Evolutionary conservation across 2,113 vertebrate genomes (phyloP).

Genomic region (Vombatus ursinus): DNA sequence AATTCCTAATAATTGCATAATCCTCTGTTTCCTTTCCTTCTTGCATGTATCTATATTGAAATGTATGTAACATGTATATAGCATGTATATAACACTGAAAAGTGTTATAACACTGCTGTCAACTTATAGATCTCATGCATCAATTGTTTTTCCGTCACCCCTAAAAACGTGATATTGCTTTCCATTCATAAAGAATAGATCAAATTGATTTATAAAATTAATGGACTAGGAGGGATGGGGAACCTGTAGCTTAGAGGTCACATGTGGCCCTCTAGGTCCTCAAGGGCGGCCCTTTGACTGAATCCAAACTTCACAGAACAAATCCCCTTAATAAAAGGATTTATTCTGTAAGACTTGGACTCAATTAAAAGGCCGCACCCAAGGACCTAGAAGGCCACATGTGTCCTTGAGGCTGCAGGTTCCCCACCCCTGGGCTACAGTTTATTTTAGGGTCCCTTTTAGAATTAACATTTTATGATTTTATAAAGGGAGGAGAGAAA

Average conservation of each 20-base stretch:
- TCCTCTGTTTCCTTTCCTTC: not conserved
- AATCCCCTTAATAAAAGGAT: too few species aligned
- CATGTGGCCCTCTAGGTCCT: too few species aligned
- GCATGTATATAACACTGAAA: too few species aligned
- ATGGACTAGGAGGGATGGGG: not conserved
- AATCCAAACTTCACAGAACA: too few species aligned
- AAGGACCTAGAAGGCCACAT: too few species aligned
- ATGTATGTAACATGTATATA: too few species aligned
- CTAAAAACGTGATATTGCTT: conserved; percentile 25
- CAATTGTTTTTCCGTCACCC: conserved; percentile 6
- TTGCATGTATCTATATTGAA: not conserved
- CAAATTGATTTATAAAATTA: not conserved
- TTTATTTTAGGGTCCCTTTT: not conserved
- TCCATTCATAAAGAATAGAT: conserved; percentile 35
- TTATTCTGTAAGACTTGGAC: too few species aligned
- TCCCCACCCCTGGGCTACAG: not conserved
- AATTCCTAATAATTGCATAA: not conserved
- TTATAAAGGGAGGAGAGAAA: not conserved
- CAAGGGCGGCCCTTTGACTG: too few species aligned
- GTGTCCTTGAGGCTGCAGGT: too few species aligned
- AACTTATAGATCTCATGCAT: not conserved
- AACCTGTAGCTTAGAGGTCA: too few species aligned
- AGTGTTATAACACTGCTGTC: not conserved
- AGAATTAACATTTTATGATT: not conserved
- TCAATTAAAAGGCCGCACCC: too few species aligned